A percentile compares a stretch with the other conserved stretches of the same genome.
phyloP scores from a whole-genome alignment of 2,113 vertebrate genomes.

The Crocuta crocuta region DNA sequence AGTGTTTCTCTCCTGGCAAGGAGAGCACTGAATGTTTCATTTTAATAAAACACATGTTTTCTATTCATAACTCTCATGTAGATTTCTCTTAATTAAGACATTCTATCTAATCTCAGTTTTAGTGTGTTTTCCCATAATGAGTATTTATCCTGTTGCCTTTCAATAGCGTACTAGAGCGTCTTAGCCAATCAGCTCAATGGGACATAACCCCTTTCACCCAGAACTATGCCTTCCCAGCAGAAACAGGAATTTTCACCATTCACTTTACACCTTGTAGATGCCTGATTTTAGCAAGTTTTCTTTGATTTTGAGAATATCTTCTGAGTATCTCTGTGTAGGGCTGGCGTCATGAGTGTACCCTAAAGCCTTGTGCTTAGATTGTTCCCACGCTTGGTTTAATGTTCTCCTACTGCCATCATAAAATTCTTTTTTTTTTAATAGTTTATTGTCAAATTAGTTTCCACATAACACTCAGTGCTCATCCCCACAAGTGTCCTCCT shows the following conservation, averaged over 20 bases:
- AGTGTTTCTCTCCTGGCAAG: not conserved
- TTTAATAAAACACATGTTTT: not conserved
- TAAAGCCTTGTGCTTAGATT: not conserved
- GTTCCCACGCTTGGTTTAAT: not conserved
- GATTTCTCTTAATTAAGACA: constrained; percentile 30
- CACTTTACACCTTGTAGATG: not conserved
- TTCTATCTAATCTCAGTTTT: not conserved
- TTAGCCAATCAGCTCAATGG: not conserved
- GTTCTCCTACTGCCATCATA: not conserved
- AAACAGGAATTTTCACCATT: not conserved
- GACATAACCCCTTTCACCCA: not conserved
- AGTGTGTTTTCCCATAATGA: not conserved
- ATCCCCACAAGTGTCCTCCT: too few relatives aligned
- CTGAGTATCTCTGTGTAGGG: not conserved
- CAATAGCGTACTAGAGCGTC: not conserved
- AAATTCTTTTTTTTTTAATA: too few relatives aligned
- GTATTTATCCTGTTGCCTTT: not conserved
- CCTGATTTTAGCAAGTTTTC: not conserved
- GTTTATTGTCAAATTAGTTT: too few relatives aligned
- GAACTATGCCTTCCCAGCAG: not conserved
- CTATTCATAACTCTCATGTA: not conserved
- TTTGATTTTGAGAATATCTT: not conserved
- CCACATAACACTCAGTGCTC: too few relatives aligned
- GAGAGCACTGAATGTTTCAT: not conserved
- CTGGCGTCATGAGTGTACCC: accelerated